Conservation (phyloP, 2,113 vertebrate species). For the Andinoacara biseriatus region DNA sequence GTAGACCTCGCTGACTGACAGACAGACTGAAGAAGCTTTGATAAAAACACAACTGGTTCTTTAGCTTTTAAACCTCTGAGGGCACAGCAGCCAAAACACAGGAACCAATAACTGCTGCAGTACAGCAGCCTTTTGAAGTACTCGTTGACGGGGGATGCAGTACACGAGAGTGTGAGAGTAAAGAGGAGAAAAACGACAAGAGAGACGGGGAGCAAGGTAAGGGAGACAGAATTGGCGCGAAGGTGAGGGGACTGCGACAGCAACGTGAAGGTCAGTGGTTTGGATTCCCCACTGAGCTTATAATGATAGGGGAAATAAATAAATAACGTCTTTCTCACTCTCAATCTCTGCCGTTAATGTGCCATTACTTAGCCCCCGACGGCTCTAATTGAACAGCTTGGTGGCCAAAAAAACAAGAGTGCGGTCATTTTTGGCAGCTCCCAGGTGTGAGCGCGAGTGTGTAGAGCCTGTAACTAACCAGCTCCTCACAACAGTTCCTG, state of each 20-base stretch:
- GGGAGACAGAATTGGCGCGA: constrained; percentile 3
- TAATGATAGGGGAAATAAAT: constrained; percentile 56
- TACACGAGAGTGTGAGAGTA: not conserved
- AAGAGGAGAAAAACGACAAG: constrained; percentile 3
- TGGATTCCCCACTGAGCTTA: constrained; percentile 15
- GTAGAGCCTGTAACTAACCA: constrained; percentile 38
- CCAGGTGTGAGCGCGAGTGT: constrained; percentile 31
- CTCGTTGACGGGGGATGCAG: constrained; percentile 24
- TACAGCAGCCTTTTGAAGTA: constrained; percentile 68
- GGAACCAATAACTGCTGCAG: constrained; percentile 63
- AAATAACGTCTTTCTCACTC: constrained; percentile 38
- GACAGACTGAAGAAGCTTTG: constrained; percentile 61
- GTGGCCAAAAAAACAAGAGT: constrained; percentile 42
- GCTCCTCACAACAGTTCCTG: constrained; percentile 5
- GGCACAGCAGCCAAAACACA: constrained; percentile 64
- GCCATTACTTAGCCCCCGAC: constrained; percentile 61
- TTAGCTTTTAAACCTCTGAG: constrained; percentile 68
- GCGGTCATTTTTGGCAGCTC: constrained; percentile 33
- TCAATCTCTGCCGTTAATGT: constrained; percentile 27
- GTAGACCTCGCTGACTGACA: constrained; percentile 58
- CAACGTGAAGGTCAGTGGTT: constrained; percentile 47
- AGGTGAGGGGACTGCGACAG: constrained; percentile 7
- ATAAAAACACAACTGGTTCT: constrained; percentile 67
- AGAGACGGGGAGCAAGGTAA: constrained; percentile 20
- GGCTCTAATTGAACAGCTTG: constrained; percentile 55